Conservation (phyloP, 2,797 vertebrate species). For the Eurystomus glaucurus region DNA sequence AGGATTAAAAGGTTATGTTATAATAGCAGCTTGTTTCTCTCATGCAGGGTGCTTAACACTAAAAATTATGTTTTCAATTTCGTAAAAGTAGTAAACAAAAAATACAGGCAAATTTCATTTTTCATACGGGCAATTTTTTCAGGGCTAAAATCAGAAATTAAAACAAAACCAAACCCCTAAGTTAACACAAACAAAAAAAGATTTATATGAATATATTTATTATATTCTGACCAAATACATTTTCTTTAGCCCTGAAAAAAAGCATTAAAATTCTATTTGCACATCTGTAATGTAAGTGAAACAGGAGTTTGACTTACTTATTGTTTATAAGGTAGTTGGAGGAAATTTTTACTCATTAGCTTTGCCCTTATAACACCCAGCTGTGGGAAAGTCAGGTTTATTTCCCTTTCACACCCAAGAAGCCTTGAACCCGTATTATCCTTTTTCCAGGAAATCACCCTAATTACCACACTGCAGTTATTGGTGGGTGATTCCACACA, state of each 20-base stretch:
- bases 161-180: background rate
- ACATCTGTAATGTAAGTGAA: accelerated
- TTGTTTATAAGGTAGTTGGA: background rate
- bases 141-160: background rate
- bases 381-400: background rate
- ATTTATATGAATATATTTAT: background rate
- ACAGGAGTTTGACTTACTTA: background rate
- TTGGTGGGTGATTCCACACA: background rate
- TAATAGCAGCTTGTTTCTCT: background rate
- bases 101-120: background rate
- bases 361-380: background rate
- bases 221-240: background rate
- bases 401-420: background rate
- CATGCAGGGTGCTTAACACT: background rate
- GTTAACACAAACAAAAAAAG: background rate
- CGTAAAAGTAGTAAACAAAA: background rate
- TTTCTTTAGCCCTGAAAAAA: background rate
- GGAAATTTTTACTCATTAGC: background rate
- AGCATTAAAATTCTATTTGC: background rate
- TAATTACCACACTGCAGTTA: background rate
- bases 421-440: background rate
- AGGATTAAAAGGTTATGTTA: conserved; percentile 6
- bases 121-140: background rate
- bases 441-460: background rate
- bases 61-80: conserved; percentile 2